phyloP scores from a whole-genome alignment of 2,797 vertebrate genomes.

The Sebastes trivittatus region DNA sequence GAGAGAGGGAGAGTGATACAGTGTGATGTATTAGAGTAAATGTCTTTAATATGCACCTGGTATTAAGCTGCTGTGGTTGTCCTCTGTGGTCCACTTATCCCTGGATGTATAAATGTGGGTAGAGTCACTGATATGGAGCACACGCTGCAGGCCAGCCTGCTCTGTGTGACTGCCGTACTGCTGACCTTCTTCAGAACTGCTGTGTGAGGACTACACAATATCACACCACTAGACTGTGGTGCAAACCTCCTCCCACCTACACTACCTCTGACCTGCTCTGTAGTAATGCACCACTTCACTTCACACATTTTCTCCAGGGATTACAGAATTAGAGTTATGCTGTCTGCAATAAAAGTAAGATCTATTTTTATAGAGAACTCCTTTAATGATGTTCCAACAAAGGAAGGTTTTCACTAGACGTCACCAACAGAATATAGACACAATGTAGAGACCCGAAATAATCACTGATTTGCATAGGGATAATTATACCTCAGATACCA shows the following conservation, averaged over 20 bases:
- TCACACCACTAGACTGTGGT: constrained; percentile 14
- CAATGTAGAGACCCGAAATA: background rate
- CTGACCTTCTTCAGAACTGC: constrained; percentile 62
- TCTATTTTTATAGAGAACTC: background rate
- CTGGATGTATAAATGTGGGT: background rate
- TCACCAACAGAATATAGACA: background rate
- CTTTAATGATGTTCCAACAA: background rate
- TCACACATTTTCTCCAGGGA: background rate
- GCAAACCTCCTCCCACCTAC: constrained; percentile 37
- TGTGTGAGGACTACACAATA: constrained; percentile 34
- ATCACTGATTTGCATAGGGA: background rate
- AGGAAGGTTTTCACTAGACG: background rate
- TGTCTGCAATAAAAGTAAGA: background rate
- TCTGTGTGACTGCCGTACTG: constrained; percentile 11
- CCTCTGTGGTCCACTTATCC: background rate
- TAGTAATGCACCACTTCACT: constrained; percentile 19
- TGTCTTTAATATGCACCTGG: background rate
- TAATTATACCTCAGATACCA: background rate
- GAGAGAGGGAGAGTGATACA: background rate
- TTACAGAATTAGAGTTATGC: background rate
- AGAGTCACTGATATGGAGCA: background rate
- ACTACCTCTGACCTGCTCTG: constrained; percentile 4
- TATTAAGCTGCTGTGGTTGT: background rate
- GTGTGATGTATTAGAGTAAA: background rate
- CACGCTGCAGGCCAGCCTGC: constrained; percentile 23